Evolutionary conservation across 2,888 invertebrate genomes (phyloP).

Genomic region (Sacculina carcini): DNA sequence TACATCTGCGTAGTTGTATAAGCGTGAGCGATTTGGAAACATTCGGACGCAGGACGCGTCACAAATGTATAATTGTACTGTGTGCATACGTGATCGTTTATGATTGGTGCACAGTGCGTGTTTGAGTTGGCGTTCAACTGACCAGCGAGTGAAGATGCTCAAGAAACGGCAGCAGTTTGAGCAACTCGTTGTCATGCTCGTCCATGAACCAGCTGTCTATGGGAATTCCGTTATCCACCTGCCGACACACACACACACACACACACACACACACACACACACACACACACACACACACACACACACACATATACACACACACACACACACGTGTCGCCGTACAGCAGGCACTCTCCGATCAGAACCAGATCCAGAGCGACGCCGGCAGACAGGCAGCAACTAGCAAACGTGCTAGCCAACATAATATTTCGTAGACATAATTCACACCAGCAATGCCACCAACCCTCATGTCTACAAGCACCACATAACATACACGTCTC

Average conservation of each 20-base stretch:
- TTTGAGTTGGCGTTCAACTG: too few species aligned
- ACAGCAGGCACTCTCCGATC: not conserved
- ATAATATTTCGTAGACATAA: not conserved
- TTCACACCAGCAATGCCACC: not conserved
- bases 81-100: too few species aligned
- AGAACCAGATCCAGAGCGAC: not conserved
- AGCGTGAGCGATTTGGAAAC: too few species aligned
- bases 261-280: too few species aligned
- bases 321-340: not conserved
- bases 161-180: constrained; percentile 72
- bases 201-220: constrained; percentile 94
- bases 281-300: too few species aligned
- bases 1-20: too few species aligned
- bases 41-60: too few species aligned
- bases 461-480: not conserved
- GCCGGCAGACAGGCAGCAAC: not conserved
- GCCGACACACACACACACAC: too few species aligned
- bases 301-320: too few species aligned
- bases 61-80: too few species aligned
- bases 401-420: not conserved
- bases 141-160: constrained; percentile 57
- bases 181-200: constrained; percentile 57
- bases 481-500: not conserved
- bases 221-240: constrained; percentile 84
- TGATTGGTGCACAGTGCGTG: too few species aligned